phyloP scores from a whole-genome alignment of 2,888 invertebrate genomes.

The Hirtodrosophila histrioides region DNA sequence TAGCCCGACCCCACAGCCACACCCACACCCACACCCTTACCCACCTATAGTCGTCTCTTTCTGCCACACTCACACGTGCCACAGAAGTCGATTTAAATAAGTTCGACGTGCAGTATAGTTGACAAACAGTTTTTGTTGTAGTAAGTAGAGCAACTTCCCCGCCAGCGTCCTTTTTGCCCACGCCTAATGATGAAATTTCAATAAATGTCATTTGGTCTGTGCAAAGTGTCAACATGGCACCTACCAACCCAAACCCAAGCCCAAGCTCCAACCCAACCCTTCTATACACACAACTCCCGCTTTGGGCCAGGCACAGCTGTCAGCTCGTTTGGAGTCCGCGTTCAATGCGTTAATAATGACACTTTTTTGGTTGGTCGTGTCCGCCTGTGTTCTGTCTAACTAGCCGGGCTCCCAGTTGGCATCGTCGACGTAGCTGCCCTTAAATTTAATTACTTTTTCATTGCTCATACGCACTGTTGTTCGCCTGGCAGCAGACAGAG shows the following conservation, averaged over 20 bases:
- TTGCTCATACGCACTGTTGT: constrained; percentile 78
- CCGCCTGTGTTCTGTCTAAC: constrained; percentile 41
- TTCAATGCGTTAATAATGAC: constrained; percentile 81
- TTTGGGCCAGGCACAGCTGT: constrained; percentile 63
- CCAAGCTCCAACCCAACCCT: constrained; percentile 2
- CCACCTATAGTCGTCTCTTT: neutral
- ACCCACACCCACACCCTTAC: neutral
- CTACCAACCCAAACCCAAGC: constrained; percentile 31
- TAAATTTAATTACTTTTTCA: constrained; percentile 84
- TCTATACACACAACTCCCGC: constrained; percentile 13
- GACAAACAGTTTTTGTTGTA: constrained; percentile 49
- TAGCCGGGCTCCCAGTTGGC: constrained; percentile 46
- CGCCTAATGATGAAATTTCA: constrained; percentile 73
- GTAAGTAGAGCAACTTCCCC: constrained; percentile 18
- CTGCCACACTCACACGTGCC: constrained; percentile 52
- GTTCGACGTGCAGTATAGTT: constrained; percentile 62
- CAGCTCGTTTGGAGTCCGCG: constrained; percentile 57
- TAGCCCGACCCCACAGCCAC: neutral
- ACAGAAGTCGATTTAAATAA: constrained; percentile 70
- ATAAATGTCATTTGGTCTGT: constrained; percentile 73
- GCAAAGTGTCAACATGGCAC: constrained; percentile 72
- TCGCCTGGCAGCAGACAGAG: constrained; percentile 20
- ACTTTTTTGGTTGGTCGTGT: constrained; percentile 50
- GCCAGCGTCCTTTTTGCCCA: constrained; percentile 3
- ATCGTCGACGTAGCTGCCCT: constrained; percentile 42